Base-by-base conservation (phyloP, 1,140 invertebrate species). In the Conus ventricosus region DNA sequence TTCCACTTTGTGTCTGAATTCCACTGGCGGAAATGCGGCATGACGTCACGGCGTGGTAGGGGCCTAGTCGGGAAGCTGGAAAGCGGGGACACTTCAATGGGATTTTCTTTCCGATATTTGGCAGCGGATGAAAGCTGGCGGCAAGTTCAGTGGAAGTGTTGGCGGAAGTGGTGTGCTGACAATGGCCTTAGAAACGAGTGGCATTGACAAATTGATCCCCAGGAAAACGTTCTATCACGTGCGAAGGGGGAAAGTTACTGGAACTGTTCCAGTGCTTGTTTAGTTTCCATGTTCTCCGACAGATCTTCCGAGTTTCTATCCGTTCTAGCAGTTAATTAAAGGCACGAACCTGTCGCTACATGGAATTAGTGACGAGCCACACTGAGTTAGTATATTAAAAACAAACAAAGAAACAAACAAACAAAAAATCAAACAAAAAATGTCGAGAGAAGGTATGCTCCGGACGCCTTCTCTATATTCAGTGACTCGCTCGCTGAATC, bases 151-250 rank as follows among this genome's bases (percentile, higher is more conserved):
- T 51, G 60, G 84, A 85, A 76, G n/a, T 76, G 53, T 85, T 51
- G 39, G 11, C 71, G 84, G 84, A 75, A 71, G 60, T 71, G 27
- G 60, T 75, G 63, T 25, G 60, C 67, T 76, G 60, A 53, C 60
- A 75, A 71, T 17, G 39, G 17, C 63, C 25, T n/a, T 54, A n/a
- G 63, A 51, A 54, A 55, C 20, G 84, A 85, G 71, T 75, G 60
- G 60, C 60, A 51, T 71, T 63, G 71, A 76, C 63, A 85, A 85
- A 85, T 85, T 84, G 82, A 84, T 84, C 82, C 27, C 82, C 25
- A 63, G 67, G 25, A 85, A 63, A 54, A 85, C 60, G 53, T 85
- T 63, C 81, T 23, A 84, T 67, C 4, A 57, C 39, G 54, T 15
- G 71, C 54, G n/a, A 76, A 27, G 39, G 80, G 53, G 25, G 53